Conservation (phyloP, 2,888 invertebrate species). For the Chironomus tentans region DNA sequence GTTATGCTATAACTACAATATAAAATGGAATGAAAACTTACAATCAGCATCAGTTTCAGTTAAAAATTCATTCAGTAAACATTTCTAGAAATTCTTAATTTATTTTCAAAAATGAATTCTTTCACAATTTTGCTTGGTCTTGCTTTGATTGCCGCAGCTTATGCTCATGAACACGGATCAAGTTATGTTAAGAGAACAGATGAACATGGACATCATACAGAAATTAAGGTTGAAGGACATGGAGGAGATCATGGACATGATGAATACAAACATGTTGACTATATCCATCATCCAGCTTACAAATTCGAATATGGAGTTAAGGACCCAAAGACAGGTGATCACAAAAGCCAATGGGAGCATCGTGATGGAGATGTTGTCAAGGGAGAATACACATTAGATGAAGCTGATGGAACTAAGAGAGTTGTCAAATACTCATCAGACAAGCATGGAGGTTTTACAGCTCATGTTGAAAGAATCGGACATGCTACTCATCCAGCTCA, state of each 20-base stretch:
- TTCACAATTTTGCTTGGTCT: conserved; percentile 1
- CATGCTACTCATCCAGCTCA: conserved; percentile 32
- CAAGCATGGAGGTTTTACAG: conserved; percentile 45
- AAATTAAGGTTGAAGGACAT: neutral
- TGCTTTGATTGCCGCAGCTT: neutral
- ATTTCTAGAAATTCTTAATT: neutral
- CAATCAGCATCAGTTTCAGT: conserved; percentile 15
- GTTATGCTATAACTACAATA: no score
- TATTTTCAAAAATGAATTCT: neutral
- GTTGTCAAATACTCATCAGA: conserved; percentile 45
- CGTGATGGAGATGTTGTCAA: conserved; percentile 18
- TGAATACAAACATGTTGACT: neutral
- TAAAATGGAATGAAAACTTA: neutral
- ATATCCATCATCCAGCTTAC: conserved; percentile 39
- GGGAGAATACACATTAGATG: conserved; percentile 38
- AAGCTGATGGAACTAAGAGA: conserved; percentile 45
- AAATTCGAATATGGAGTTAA: conserved; percentile 45
- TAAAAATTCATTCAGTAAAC: neutral
- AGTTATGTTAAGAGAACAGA: conserved; percentile 15
- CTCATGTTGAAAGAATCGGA: conserved; percentile 44
- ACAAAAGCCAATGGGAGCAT: conserved; percentile 33
- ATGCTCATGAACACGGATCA: neutral
- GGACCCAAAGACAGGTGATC: conserved; percentile 44
- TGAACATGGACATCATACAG: conserved; percentile 19
- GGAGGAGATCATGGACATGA: neutral